Evolutionary conservation across 2,113 vertebrate genomes (phyloP).

Genomic region (Origma solitaria): DNA sequence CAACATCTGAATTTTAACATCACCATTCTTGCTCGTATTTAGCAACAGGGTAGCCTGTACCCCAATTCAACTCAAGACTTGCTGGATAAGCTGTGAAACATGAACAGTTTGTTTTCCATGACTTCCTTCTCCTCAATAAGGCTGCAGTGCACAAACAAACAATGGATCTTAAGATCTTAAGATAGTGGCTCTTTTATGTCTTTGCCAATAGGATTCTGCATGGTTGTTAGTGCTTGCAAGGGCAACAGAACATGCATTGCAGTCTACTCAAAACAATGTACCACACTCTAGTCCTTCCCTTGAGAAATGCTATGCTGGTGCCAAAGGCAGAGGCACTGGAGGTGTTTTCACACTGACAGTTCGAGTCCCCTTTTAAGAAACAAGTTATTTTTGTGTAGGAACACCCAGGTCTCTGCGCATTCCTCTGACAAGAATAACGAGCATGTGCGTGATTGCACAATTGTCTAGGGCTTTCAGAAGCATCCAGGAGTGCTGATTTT

Average conservation of each 20-base stretch:
- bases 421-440: background rate
- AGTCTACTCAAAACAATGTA: background rate
- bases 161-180: background rate
- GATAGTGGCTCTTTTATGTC: accelerated
- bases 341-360: background rate
- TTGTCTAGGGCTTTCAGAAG: background rate
- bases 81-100: background rate
- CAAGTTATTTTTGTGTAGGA: background rate
- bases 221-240: background rate
- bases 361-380: background rate
- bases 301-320: accelerated
- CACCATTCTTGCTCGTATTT: accelerated
- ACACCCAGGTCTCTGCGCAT: background rate
- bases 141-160: background rate
- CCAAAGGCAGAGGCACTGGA: background rate
- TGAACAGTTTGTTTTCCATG: background rate
- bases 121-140: background rate
- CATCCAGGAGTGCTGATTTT: background rate
- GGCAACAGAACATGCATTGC: background rate
- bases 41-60: background rate
- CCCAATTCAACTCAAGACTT: background rate
- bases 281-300: background rate
- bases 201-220: background rate
- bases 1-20: background rate
- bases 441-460: background rate